These are phyloP conservation scores for Idris sp. DNA, from an alignment of 1,140 invertebrate species.

Conservation along the genomic window DNA sequence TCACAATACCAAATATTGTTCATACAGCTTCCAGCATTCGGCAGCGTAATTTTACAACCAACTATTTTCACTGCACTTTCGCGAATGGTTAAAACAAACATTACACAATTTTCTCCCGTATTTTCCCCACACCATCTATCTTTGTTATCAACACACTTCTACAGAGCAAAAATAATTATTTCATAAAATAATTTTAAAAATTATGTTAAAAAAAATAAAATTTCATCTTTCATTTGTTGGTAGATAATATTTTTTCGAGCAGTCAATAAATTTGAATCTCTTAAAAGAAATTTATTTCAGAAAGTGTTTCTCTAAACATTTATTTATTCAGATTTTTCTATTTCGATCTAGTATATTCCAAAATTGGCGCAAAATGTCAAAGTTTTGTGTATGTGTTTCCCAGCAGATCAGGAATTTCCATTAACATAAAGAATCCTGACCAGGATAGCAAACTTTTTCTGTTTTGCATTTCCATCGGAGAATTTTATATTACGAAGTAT, in stretches of 20 bases:
- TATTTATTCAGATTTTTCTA: no score
- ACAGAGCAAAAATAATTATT: conserved; percentile 27
- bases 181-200: conserved; percentile 19
- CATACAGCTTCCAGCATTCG: conserved; percentile 17
- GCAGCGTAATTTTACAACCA: conserved; percentile 31
- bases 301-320: no score
- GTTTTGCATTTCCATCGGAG: no score
- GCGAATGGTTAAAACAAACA: conserved; percentile 32
- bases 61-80: conserved; percentile 23
- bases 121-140: background rate
- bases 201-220: background rate
- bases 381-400: no score
- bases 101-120: conserved; percentile 10
- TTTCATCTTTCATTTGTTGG: conserved; percentile 1
- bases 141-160: conserved; percentile 10
- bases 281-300: no score
- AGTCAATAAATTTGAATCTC: conserved; percentile 19
- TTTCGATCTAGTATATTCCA: no score
- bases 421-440: background rate
- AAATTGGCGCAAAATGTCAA: no score
- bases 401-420: no score
- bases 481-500: conserved; percentile 9
- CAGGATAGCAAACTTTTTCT: background rate
- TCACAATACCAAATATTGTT: conserved; percentile 34
- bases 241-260: no score